These are phyloP conservation scores for Cheilosia grossa DNA, from an alignment of 2,888 invertebrate species.

Conservation along the genomic window DNA sequence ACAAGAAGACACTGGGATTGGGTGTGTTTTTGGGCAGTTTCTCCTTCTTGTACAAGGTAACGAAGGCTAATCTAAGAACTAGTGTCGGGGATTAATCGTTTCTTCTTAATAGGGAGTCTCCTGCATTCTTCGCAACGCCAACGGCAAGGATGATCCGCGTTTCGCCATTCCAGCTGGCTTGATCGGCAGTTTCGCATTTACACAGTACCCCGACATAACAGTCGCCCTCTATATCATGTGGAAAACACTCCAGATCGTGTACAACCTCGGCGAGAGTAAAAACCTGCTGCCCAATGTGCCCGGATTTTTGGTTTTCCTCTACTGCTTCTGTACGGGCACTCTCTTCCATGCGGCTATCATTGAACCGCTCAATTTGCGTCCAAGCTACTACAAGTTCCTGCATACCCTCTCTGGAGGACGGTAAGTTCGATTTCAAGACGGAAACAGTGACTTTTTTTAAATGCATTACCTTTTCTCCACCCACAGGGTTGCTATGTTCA, in stretches of 20 bases:
- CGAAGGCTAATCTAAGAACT: neutral
- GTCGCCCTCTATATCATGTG: constrained; percentile 92
- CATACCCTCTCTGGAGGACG: constrained; percentile 89
- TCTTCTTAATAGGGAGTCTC: constrained; percentile 85
- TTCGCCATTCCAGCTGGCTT: constrained; percentile 89
- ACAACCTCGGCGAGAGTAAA: constrained; percentile 87
- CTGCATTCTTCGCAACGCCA: constrained; percentile 87
- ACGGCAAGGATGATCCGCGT: constrained; percentile 85
- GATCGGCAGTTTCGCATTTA: constrained; percentile 88
- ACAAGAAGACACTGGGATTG: constrained; percentile 85
- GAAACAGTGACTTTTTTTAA: neutral
- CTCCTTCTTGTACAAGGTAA: constrained; percentile 87
- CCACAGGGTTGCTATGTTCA: constrained; percentile 85
- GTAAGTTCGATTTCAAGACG: constrained; percentile 79
- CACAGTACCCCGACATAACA: constrained; percentile 89
- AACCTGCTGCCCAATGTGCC: constrained; percentile 88
- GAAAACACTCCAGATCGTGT: constrained; percentile 91
- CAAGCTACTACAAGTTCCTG: constrained; percentile 93
- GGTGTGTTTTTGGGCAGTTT: constrained; percentile 89
- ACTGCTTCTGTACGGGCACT: constrained; percentile 90
- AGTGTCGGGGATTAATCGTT: neutral
- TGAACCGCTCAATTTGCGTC: constrained; percentile 90
- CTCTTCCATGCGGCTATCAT: constrained; percentile 91
- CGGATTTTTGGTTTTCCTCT: constrained; percentile 88
- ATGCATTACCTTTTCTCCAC: constrained; percentile 8